Evolutionary conservation across 2,888 invertebrate species (phyloP), one percentile per base, ranked within the genome.

Genomic region (Buathra laborator): DNA sequence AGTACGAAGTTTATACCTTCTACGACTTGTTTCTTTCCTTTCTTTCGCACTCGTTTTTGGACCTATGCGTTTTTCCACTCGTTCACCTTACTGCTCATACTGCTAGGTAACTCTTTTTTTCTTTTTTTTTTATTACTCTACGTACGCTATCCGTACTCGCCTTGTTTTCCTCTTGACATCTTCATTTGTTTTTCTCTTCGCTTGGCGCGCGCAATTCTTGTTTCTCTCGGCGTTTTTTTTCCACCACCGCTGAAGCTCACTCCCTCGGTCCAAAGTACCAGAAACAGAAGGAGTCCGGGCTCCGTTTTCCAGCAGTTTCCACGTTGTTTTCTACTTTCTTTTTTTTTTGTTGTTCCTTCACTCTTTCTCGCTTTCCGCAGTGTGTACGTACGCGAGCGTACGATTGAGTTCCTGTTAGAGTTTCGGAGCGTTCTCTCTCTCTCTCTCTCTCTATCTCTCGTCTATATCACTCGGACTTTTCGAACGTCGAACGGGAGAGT

Each of bases 321-420:
- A 80, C 62, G 72, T 62, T 78, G 67, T 53, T 68, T 32, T 3
- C 37, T 66, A 67, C 77, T 77, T 53, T 29, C 32, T 51, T 19
- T 6, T 56, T 66, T 62, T 46, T 14, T 71, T 66, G 16, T 70
- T 48, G 59, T 10, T 32, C 37, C 44, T 64, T 48, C 37, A 37
- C 29, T 62, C 51, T 68, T 64, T 62, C 64, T 62, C 67, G 24
- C 67, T 51, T 59, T 66, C 64, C 71, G 66, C 51, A 72, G 72
- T 84, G 74, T 66, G 53, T 81, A 70, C 70, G 82, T 70, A 77
- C 71, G 64, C 75, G 59, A 16, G 37, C 1, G 56, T 24, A 56
- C 79, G 64, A 75, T 85, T 78, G 81, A 85, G 85, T 86, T 81
- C 79, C 77, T 83, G 86, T 86, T 71, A 80, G 83, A 87, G 85